phyloP scores from a whole-genome alignment of 1,140 invertebrate species.

The Chlorops oryzae region DNA sequence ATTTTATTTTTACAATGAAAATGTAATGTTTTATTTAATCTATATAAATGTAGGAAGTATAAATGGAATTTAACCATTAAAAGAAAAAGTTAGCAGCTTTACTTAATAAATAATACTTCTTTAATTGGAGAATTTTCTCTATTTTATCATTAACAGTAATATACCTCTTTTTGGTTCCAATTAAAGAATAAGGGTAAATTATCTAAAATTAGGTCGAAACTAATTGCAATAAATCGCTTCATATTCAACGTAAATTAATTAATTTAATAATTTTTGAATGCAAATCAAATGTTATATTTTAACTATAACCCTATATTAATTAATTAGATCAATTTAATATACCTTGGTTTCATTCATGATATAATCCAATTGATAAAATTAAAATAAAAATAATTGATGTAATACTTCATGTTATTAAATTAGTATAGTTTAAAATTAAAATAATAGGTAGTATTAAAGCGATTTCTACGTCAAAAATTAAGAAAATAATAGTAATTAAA shows the following conservation, averaged over 20 bases:
- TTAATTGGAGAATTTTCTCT: conserved; percentile 45
- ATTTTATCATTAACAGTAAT: conserved; percentile 54
- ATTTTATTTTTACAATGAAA: conserved; percentile 55
- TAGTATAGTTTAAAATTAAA: conserved; percentile 45
- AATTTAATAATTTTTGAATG: conserved; percentile 55
- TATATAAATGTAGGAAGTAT: conserved; percentile 54
- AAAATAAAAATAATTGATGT: conserved; percentile 51
- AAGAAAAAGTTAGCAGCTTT: conserved; percentile 52
- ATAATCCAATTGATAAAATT: conserved; percentile 55
- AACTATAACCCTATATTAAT: conserved; percentile 58
- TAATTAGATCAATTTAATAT: conserved; percentile 54
- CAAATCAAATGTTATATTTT: conserved; percentile 59
- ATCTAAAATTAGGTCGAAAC: conserved; percentile 56
- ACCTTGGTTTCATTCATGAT: conserved; percentile 59
- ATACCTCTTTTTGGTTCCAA: conserved; percentile 55
- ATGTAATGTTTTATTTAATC: conserved; percentile 54
- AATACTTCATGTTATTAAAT: too few relatives aligned
- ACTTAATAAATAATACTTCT: too few relatives aligned
- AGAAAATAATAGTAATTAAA: too few relatives aligned
- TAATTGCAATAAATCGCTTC: conserved; percentile 53
- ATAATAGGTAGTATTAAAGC: conserved; percentile 54
- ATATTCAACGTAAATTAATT: conserved; percentile 54
- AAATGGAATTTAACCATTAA: conserved; percentile 51
- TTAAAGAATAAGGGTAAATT: conserved; percentile 52
- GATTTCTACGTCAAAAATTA: too few relatives aligned